A percentile compares a stretch with the other conserved stretches of the same genome.
These are phyloP conservation scores for Anabas testudineus DNA, from an alignment of 2,797 vertebrate genomes.

Conservation along the genomic window DNA sequence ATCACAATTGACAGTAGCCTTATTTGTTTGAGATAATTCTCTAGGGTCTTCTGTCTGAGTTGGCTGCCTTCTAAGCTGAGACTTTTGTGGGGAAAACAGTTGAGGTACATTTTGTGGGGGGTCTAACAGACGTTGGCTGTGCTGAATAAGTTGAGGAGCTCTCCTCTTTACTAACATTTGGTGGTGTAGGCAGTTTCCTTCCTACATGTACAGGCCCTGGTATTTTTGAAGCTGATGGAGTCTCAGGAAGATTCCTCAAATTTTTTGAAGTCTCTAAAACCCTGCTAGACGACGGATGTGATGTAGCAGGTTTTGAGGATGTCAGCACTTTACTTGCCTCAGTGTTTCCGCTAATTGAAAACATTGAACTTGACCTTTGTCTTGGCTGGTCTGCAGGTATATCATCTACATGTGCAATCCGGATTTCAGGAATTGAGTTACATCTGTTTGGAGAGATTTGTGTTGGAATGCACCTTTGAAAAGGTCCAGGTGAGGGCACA, in stretches of 20 bases:
- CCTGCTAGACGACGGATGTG: conserved; percentile 40
- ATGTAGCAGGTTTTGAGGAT: conserved; percentile 30
- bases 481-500: conserved; percentile 22
- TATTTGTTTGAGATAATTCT: conserved; percentile 46
- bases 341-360: conserved; percentile 77
- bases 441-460: conserved; percentile 68
- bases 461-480: conserved; percentile 49
- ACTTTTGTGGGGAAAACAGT: conserved; percentile 58
- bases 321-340: conserved; percentile 65
- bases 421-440: conserved; percentile 76
- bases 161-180: conserved; percentile 23
- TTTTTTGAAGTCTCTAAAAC: conserved; percentile 42
- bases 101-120: conserved; percentile 42
- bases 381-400: conserved; percentile 58
- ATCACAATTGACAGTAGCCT: conserved; percentile 7
- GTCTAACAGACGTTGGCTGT: conserved; percentile 33
- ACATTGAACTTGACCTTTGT: conserved; percentile 80
- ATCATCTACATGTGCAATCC: conserved; percentile 77
- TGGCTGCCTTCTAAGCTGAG: conserved; percentile 69
- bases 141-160: conserved; percentile 8
- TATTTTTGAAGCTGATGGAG: conserved; percentile 61
- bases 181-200: conserved; percentile 64
- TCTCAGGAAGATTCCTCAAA: conserved; percentile 49
- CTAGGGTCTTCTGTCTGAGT: conserved; percentile 63
- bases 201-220: conserved; percentile 40